Evolutionary conservation across 2,113 vertebrate genomes (phyloP).

Genomic region (Pedetes capensis): DNA sequence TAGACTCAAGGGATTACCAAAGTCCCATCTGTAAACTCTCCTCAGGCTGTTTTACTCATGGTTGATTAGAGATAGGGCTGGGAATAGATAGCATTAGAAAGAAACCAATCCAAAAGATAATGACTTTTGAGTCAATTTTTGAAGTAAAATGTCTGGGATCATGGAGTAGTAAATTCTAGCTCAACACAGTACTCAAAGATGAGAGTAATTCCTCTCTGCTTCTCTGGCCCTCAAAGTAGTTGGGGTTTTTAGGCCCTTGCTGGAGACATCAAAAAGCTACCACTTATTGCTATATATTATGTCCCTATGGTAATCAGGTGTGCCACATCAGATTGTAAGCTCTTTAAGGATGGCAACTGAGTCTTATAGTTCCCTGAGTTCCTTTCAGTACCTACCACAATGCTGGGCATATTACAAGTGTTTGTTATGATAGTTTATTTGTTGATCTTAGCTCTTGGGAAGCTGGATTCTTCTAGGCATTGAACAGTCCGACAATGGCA

Average conservation of each 20-base stretch:
- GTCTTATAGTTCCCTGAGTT: background rate
- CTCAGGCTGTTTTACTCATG: constrained; percentile 6
- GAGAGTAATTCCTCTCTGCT: background rate
- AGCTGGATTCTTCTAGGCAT: background rate
- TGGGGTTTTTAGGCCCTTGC: background rate
- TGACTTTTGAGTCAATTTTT: background rate
- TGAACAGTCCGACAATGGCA: background rate
- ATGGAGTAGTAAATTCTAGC: background rate
- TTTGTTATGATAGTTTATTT: background rate
- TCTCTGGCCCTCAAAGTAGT: background rate
- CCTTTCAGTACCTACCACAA: background rate
- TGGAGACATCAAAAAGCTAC: background rate
- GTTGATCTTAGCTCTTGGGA: background rate
- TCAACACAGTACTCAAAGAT: background rate
- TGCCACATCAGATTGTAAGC: background rate
- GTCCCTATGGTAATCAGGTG: background rate
- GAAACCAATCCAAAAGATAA: background rate
- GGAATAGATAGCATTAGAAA: background rate
- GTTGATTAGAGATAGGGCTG: background rate
- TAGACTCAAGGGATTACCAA: background rate
- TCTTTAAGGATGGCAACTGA: background rate
- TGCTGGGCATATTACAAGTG: background rate
- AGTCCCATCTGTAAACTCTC: background rate
- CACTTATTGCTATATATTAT: background rate
- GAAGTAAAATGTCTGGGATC: background rate